phyloP scores from a whole-genome alignment of 2,113 vertebrate genomes.

The Lota lota region DNA sequence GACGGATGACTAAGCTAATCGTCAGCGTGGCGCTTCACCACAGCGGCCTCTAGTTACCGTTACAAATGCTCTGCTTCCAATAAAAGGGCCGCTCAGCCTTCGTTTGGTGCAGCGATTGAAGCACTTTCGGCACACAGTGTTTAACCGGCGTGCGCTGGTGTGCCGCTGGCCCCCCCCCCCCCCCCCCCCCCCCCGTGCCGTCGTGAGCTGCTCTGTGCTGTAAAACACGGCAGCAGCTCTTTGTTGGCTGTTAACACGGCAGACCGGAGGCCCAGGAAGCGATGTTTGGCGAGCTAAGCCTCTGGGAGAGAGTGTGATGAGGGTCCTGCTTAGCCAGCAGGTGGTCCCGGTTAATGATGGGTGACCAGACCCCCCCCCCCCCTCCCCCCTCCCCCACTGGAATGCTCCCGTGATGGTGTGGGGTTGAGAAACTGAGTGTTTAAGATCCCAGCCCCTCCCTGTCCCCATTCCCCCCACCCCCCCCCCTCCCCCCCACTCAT shows the following conservation, averaged over 20 bases:
- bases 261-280: slow-evolving; percentile 35
- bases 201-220: slow-evolving; percentile 41
- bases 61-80: slow-evolving; percentile 21
- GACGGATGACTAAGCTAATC: slow-evolving; percentile 23
- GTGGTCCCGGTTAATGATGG: slow-evolving; percentile 69
- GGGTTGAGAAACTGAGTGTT: slow-evolving; percentile 53
- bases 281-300: slow-evolving; percentile 45
- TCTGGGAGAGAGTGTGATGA: slow-evolving; percentile 55
- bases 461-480: background rate
- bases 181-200: slow-evolving; percentile 37
- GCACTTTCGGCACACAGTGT: slow-evolving; percentile 8
- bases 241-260: slow-evolving; percentile 44
- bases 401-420: slow-evolving; percentile 61
- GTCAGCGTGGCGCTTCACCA: slow-evolving; percentile 38
- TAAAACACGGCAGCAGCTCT: slow-evolving; percentile 29
- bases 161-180: slow-evolving; percentile 23
- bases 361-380: slow-evolving; percentile 42
- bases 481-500: too few relatives aligned
- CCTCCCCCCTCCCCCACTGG: slow-evolving; percentile 34
- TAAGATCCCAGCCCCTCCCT: slow-evolving; percentile 1
- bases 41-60: slow-evolving; percentile 33
- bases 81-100: background rate
- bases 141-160: slow-evolving; percentile 24
- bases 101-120: slow-evolving; percentile 37
- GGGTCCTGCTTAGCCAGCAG: slow-evolving; percentile 63